Evolutionary conservation across 2,888 invertebrate genomes (phyloP).

Genomic region (Adelphocoris suturalis): DNA sequence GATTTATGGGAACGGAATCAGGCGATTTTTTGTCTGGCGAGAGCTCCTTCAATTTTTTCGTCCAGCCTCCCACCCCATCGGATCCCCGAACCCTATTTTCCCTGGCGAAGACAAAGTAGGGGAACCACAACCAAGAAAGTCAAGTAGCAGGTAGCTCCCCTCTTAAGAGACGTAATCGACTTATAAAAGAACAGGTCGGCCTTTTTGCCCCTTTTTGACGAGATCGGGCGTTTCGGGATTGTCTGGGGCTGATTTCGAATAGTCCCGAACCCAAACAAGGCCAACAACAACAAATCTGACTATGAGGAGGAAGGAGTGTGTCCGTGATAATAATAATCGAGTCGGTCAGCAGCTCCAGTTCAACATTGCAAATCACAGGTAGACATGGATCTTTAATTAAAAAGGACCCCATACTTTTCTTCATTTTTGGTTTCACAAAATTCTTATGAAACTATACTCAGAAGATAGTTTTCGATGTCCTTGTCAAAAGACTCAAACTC

Average conservation of each 20-base stretch:
- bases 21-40: constrained; percentile 58
- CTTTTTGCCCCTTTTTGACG: background rate
- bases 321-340: no score
- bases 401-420: no score
- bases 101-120: constrained; percentile 42
- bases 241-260: background rate
- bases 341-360: no score
- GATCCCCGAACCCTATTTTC: background rate
- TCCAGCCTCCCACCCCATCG: background rate
- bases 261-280: background rate
- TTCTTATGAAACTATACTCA: no score
- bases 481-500: no score
- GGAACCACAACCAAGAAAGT: constrained; percentile 38
- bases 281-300: background rate
- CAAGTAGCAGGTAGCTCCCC: constrained; percentile 54
- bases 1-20: constrained; percentile 67
- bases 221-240: background rate
- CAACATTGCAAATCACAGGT: no score
- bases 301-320: no score
- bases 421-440: no score
- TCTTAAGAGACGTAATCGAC: constrained; percentile 54
- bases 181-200: constrained; percentile 23
- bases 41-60: constrained; percentile 12
- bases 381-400: no score
- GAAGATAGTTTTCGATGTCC: no score